Base-by-base conservation (phyloP, 64 coral and sea anemone genomes). In the Stichodactyla helianthus region DNA sequence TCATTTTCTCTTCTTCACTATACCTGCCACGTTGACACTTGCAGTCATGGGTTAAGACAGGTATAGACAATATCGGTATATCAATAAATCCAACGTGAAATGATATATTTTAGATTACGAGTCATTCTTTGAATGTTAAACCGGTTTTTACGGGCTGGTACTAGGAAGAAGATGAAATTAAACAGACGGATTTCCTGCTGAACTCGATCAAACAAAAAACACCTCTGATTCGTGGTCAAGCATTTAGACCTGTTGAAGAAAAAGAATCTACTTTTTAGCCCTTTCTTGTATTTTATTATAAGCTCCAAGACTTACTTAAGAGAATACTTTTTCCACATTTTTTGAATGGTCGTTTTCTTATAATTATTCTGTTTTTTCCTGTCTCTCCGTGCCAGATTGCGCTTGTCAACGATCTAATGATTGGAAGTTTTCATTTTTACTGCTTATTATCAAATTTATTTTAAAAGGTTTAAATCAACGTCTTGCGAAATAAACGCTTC, bases 101-200 rank as follows among this genome's bases (percentile, higher is more conserved):
- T 74, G 68, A 31, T 74, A 74, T 35, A 74, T 74, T n/a, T 74
- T 74, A 74, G 68, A 74, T 74, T 74, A 74, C 68, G 27, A 74
- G 68, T 31, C 68, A 31, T 11, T 27, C 10, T 31, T 74, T 28
- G 68, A 74, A 74, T 74, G 23, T 5, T 10, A 23, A 14, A 74
- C 68, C 68, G 4, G 68, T 74, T 27, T 74, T 74, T 74, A 28
- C 68, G 1, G 26, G 17, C 25, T 74, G 68, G 68, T 31, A 31
- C 19, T 12, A 28, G 68, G 31, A 31, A 13, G 22, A 1, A 5
- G 25, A 74, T 74, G 25, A 74, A 74, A 74, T 74, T 7, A 23
- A n/a, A 9, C 68, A 74, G 10, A 74, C 25, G 9, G 25, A n/a
- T 31, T 68, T 68, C 68, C 11, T 27, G 25, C 68, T 14, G 25